These are phyloP conservation scores for Pomacea canaliculata DNA, from an alignment of 2,888 invertebrate species.

Conservation along the genomic window DNA sequence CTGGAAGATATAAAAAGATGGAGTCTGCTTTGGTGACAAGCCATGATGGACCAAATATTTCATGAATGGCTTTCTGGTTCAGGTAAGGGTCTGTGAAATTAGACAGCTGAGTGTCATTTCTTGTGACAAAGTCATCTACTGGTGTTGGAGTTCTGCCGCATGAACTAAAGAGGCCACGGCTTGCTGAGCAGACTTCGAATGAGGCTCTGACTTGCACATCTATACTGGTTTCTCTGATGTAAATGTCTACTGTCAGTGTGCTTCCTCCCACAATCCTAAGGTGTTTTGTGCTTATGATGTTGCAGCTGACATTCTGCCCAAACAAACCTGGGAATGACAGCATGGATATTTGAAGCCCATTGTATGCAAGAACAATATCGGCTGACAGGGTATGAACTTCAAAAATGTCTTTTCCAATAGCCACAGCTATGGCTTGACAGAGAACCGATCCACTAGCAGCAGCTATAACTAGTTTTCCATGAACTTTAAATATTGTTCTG, in stretches of 20 bases:
- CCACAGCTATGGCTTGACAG: conserved; percentile 17
- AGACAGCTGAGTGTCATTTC: not conserved
- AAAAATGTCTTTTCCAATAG: conserved; percentile 4
- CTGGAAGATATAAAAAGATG: conserved; percentile 26
- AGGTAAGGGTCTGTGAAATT: conserved; percentile 2
- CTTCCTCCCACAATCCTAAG: not conserved
- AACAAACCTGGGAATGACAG: not conserved
- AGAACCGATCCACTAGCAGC: conserved; percentile 12
- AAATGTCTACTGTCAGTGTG: not conserved
- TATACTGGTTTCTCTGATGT: conserved; percentile 5
- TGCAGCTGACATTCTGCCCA: not conserved
- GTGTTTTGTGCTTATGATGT: conserved; percentile 1
- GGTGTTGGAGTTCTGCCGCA: conserved; percentile 5
- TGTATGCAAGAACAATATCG: conserved; percentile 1
- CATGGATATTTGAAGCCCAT: not conserved
- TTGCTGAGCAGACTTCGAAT: conserved; percentile 15
- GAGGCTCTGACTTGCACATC: conserved; percentile 8
- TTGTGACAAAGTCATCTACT: conserved; percentile 12
- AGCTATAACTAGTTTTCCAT: conserved; percentile 12
- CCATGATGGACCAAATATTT: conserved; percentile 43
- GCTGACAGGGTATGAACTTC: conserved; percentile 10
- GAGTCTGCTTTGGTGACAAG: conserved; percentile 30
- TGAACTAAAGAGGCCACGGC: conserved; percentile 24
- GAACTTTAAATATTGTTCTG: conserved; percentile 5
- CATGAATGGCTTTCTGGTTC: conserved; percentile 20